phyloP scores from a whole-genome alignment of 1,140 invertebrate genomes.

The Lycorma delicatula region DNA sequence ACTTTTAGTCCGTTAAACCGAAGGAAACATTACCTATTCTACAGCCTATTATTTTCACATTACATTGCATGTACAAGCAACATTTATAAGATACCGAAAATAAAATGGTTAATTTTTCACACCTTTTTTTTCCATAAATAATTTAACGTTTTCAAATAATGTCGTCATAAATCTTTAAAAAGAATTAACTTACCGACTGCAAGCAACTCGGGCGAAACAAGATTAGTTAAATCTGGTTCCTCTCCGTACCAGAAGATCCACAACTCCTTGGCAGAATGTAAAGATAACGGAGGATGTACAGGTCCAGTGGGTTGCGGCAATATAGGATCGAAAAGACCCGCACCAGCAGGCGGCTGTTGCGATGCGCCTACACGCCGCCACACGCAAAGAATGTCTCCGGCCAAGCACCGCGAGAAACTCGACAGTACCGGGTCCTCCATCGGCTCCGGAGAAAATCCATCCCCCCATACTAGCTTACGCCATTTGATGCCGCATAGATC shows the following conservation, averaged over 20 bases:
- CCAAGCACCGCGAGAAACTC: conserved; percentile 87
- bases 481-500: conserved; percentile 99
- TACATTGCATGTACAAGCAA: no score
- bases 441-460: conserved; percentile 52
- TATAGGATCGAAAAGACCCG: conserved; percentile 47
- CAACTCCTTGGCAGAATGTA: conserved; percentile 81
- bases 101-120: no score
- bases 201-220: conserved; percentile 70
- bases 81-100: no score
- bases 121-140: no score
- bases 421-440: conserved; percentile 88
- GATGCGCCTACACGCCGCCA: conserved; percentile 72
- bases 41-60: no score
- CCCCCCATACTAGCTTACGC: conserved; percentile 82
- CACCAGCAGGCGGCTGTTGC: conserved; percentile 34
- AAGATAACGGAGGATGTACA: conserved; percentile 55
- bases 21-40: no score
- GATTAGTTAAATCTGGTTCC: conserved; percentile 79
- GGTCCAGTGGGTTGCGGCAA: conserved; percentile 44
- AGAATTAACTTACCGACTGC: conserved; percentile 58
- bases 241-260: conserved; percentile 99
- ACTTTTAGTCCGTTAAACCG: no score
- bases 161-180: no score
- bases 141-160: no score
- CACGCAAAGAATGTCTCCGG: conserved; percentile 89